Base-by-base conservation (phyloP, 1,140 invertebrate species). In the Leptopilina boulardi region DNA sequence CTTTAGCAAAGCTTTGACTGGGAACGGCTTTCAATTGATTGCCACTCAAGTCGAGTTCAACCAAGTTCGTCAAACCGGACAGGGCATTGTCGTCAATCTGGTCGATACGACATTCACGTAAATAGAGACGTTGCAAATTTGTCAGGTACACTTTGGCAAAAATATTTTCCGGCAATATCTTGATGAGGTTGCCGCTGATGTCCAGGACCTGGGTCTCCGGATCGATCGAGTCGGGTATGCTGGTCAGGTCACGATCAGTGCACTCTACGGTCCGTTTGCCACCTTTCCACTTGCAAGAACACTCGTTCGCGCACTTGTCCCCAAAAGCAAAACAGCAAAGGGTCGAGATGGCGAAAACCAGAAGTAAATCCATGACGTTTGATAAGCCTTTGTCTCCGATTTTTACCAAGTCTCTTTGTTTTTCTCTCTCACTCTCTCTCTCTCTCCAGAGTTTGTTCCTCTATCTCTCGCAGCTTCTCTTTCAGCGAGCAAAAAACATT, bases 201-300 rank as follows among this genome's bases (percentile, higher is more conserved):
- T 98, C 96, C 82, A 98, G 90, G 77, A 98, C 96, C 92, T 98
- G 97, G 9, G 97, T 98, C 81, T 95, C 96, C 5, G 95, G 93
- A 89, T 97, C 95, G 71, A 98, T 94, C 78, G 93, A 94, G 76
- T 95, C 94, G 0, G 97, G 97, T 76, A 98, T 94, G 47, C 93
- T 94, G 79, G 95, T 96, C 70, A 98, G 92, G 38, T 93, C 94
- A 18, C 95, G 94, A 88, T 96, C 94, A 75, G 94, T 93, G 90
- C 97, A 98, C 90, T 97, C 97, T 21, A 97, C 96, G 23, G 96
- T 97, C 84, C 96, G 95, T 91, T 98, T 98, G 76, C 97, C 97
- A 83, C 95, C 94, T 91, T 97, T 97, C 97, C 97, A 98, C 90
- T 97, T 98, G 91, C 97, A 98, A 77, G 93, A 92, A 89, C 97